phyloP scores from a whole-genome alignment of 2,888 invertebrate genomes.

The Rhamnusium bicolor region DNA sequence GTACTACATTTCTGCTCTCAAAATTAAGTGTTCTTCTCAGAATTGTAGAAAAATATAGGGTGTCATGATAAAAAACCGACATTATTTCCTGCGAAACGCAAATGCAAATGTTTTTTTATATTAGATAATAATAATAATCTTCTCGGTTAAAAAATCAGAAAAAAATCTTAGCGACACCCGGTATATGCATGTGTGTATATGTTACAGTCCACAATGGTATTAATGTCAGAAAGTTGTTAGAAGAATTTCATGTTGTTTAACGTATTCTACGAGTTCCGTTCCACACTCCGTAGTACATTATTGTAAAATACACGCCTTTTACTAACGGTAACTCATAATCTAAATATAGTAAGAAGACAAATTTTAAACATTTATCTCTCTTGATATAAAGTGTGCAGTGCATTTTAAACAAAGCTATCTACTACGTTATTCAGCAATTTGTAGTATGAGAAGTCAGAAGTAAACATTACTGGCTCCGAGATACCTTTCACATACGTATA shows the following conservation, averaged over 20 bases:
- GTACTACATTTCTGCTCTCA: too few relatives aligned
- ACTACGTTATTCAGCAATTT: neutral
- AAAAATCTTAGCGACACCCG: too few relatives aligned
- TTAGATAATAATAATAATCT: too few relatives aligned
- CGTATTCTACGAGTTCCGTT: neutral
- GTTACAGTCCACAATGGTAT: too few relatives aligned
- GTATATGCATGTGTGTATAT: too few relatives aligned
- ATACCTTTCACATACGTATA: neutral
- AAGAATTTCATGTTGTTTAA: conserved; percentile 5
- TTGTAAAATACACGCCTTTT: conserved; percentile 5
- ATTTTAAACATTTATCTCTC: conserved; percentile 2
- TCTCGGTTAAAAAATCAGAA: too few relatives aligned
- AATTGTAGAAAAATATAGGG: too few relatives aligned
- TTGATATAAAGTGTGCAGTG: conserved; percentile 1
- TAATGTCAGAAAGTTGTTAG: neutral
- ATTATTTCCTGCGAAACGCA: too few relatives aligned
- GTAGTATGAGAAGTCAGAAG: neutral
- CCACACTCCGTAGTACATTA: neutral
- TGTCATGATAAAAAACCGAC: too few relatives aligned
- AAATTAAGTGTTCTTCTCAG: too few relatives aligned
- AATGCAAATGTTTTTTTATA: too few relatives aligned
- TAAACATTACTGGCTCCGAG: neutral
- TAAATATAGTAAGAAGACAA: conserved; percentile 18
- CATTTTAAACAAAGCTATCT: neutral
- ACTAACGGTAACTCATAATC: conserved; percentile 5